phyloP scores from a whole-genome alignment of 2,797 vertebrate species.

The Myotis vivesi region DNA sequence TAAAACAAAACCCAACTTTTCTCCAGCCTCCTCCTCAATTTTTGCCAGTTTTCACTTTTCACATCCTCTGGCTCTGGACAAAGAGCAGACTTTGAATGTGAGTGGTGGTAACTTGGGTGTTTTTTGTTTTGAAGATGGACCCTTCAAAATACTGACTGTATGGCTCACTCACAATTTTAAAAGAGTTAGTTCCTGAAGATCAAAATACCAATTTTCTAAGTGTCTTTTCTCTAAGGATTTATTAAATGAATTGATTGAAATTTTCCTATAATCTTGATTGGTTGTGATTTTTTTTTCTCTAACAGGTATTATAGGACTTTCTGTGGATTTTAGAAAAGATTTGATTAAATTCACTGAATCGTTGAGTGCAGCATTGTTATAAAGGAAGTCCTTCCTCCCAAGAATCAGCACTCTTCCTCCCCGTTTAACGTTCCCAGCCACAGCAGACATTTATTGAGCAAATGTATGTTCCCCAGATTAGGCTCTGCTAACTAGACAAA shows the following conservation, averaged over 20 bases:
- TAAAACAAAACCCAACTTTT: conserved; percentile 31
- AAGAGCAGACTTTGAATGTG: not conserved
- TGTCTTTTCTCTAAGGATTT: conserved; percentile 5
- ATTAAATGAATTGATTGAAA: not conserved
- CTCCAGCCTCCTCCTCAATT: not conserved
- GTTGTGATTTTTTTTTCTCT: conserved; percentile 37
- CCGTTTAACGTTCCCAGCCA: not conserved
- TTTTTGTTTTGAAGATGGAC: conserved; percentile 24
- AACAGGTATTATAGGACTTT: not conserved
- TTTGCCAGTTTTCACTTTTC: conserved; percentile 1
- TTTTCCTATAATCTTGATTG: not conserved
- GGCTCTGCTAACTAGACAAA: not conserved
- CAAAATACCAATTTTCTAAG: not conserved
- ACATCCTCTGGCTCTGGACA: not conserved
- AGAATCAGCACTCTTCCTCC: not conserved
- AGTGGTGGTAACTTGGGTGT: not conserved
- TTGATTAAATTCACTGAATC: not conserved
- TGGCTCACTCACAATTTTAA: not conserved
- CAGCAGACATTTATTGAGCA: not conserved
- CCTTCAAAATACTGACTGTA: not conserved
- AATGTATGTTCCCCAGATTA: not conserved
- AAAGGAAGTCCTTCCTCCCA: not conserved
- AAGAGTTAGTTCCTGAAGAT: not conserved
- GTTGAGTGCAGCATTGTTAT: not conserved
- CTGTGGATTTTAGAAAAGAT: conserved; percentile 9